Percentiles rank a stretch among this genome's conserved stretches.
Evolutionary conservation across 2,888 invertebrate genomes (phyloP).

Genomic region (Rhagium mordax): DNA sequence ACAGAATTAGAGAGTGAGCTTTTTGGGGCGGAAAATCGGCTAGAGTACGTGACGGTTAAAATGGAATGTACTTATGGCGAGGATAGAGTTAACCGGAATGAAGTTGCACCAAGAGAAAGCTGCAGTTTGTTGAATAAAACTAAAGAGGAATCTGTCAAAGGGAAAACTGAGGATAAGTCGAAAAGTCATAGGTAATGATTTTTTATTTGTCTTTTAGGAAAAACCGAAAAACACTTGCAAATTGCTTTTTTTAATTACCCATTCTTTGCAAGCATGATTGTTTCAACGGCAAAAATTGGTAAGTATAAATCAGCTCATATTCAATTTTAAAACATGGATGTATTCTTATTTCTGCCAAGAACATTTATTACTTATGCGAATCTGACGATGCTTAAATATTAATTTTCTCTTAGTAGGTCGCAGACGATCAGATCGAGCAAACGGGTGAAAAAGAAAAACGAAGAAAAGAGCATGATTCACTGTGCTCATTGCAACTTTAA

Average conservation of each 20-base stretch:
- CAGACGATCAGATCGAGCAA: neutral
- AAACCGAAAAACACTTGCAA: neutral
- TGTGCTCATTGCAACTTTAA: slow-evolving; percentile 17
- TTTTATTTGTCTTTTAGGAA: neutral
- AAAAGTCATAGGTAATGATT: neutral
- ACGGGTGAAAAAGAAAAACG: neutral
- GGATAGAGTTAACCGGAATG: neutral
- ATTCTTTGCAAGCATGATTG: too few relatives aligned
- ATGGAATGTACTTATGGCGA: slow-evolving; percentile 4
- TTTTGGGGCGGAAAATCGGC: neutral
- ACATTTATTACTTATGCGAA: too few relatives aligned
- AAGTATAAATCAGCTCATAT: too few relatives aligned
- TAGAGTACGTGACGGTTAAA: slow-evolving; percentile 1
- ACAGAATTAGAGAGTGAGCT: neutral
- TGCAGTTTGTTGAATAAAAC: neutral
- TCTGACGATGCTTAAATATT: too few relatives aligned
- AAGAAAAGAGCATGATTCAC: neutral
- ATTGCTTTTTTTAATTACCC: too few relatives aligned
- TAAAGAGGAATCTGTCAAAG: neutral
- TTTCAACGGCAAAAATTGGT: too few relatives aligned
- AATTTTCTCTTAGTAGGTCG: neutral
- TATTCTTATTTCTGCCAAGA: too few relatives aligned
- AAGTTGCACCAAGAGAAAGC: neutral
- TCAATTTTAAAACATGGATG: too few relatives aligned
- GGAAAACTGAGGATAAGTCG: neutral